phyloP scores from a whole-genome alignment of 2,888 invertebrate genomes.

The Hyles lineata region DNA sequence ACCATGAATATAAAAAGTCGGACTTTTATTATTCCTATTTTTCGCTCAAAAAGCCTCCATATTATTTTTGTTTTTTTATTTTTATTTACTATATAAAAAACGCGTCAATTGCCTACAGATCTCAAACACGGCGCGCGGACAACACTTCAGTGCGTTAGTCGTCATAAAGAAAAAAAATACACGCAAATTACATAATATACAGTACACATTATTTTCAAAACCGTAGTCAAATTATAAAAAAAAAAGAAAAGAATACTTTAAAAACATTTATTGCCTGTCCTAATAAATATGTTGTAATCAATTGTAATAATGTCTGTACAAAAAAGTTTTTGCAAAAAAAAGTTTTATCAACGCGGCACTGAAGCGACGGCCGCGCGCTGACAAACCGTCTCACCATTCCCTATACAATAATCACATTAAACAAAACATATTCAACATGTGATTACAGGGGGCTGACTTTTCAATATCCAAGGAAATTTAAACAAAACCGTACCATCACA shows the following conservation, averaged over 20 bases:
- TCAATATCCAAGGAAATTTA: slow-evolving; percentile 30
- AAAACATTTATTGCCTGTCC: too few relatives aligned
- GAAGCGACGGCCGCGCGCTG: slow-evolving; percentile 8
- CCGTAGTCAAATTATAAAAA: not conserved
- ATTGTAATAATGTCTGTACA: too few relatives aligned
- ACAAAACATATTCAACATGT: slow-evolving; percentile 28
- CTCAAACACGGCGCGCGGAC: not conserved
- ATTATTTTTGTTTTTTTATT: not conserved
- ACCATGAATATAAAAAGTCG: too few relatives aligned
- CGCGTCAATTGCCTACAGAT: slow-evolving; percentile 22
- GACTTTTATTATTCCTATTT: too few relatives aligned
- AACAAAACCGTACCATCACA: slow-evolving; percentile 32
- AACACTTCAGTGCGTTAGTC: slow-evolving; percentile 14
- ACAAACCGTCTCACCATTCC: not conserved
- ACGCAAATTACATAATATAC: not conserved
- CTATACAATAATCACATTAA: slow-evolving; percentile 25
- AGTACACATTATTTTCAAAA: not conserved
- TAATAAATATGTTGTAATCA: too few relatives aligned
- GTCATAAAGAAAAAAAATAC: not conserved
- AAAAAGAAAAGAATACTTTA: too few relatives aligned
- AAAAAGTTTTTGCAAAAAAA: not conserved
- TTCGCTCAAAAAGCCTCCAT: too few relatives aligned
- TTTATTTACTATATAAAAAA: not conserved
- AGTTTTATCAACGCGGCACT: slow-evolving; percentile 17
- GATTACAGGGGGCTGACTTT: slow-evolving; percentile 27